A percentile compares a stretch with the other conserved stretches of the same genome.
phyloP scores from a whole-genome alignment of 2,113 vertebrate species.

The Labeo rohita region DNA sequence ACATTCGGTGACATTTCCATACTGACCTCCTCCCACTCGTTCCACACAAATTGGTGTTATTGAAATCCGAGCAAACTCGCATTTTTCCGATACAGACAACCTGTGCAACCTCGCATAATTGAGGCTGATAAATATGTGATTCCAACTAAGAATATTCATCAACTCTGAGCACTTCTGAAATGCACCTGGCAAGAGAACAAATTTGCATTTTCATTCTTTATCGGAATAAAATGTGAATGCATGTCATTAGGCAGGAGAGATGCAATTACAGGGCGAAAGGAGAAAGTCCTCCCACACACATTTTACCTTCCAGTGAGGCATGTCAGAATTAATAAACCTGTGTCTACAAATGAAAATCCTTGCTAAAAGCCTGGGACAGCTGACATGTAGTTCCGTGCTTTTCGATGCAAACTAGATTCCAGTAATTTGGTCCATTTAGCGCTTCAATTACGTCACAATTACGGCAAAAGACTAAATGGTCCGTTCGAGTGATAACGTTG shows the following conservation, averaged over 20 bases:
- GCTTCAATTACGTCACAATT: not conserved
- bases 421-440: constrained; percentile 15
- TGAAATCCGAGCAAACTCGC: not conserved
- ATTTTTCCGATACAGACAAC: not conserved
- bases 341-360: constrained; percentile 31
- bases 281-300: constrained; percentile 42
- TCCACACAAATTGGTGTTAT: constrained; percentile 30
- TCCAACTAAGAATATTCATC: constrained; percentile 30
- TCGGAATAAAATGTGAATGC: constrained; percentile 46
- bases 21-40: constrained; percentile 29
- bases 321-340: constrained; percentile 53
- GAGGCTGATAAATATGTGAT: constrained; percentile 10
- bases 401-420: not conserved
- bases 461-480: not conserved
- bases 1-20: constrained; percentile 39
- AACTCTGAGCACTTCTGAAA: constrained; percentile 39
- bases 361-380: constrained; percentile 39
- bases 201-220: constrained; percentile 53
- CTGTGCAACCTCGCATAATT: not conserved
- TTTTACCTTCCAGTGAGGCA: constrained; percentile 24
- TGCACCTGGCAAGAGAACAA: constrained; percentile 9
- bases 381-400: not conserved
- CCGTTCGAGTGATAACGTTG: not conserved
- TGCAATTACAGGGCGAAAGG: constrained; percentile 43
- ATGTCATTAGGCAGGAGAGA: constrained; percentile 50